Percentiles rank a stretch among this genome's conserved stretches.
Evolutionary conservation across 2,113 vertebrate species (phyloP).

Genomic region (Romanogobio albipinnatus): DNA sequence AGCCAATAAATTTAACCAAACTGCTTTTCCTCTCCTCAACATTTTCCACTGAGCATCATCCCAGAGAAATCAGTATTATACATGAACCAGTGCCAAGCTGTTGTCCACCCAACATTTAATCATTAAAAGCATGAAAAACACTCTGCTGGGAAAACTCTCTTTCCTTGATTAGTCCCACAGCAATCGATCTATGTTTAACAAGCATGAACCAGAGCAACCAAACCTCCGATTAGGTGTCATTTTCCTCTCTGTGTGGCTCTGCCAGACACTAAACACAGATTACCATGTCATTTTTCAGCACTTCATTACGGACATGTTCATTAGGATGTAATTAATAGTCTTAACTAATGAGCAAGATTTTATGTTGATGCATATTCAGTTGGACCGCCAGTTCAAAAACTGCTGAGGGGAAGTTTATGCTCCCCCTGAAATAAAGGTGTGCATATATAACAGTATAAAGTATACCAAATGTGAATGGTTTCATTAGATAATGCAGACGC

Average conservation of each 20-base stretch:
- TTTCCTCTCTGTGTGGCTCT: background rate
- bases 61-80: slow-evolving; percentile 4
- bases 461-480: background rate
- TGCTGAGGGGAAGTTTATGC: background rate
- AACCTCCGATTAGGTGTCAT: background rate
- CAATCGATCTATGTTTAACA: slow-evolving; percentile 34
- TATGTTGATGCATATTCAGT: slow-evolving; percentile 35
- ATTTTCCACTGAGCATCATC: background rate
- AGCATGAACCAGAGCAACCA: slow-evolving; percentile 39
- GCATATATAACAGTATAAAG: background rate
- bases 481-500: background rate
- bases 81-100: background rate
- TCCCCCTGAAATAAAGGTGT: slow-evolving; percentile 20
- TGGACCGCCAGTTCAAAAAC: background rate
- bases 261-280: slow-evolving; percentile 19
- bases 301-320: slow-evolving; percentile 26
- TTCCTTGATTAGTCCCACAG: slow-evolving; percentile 25
- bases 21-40: background rate
- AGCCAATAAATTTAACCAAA: background rate
- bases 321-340: slow-evolving; percentile 19
- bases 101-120: slow-evolving; percentile 31
- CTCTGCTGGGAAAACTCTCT: slow-evolving; percentile 4
- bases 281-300: background rate
- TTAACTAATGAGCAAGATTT: slow-evolving; percentile 13
- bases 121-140: slow-evolving; percentile 37